phyloP scores from a whole-genome alignment of 2,113 vertebrate genomes.

The Istiophorus platypterus region DNA sequence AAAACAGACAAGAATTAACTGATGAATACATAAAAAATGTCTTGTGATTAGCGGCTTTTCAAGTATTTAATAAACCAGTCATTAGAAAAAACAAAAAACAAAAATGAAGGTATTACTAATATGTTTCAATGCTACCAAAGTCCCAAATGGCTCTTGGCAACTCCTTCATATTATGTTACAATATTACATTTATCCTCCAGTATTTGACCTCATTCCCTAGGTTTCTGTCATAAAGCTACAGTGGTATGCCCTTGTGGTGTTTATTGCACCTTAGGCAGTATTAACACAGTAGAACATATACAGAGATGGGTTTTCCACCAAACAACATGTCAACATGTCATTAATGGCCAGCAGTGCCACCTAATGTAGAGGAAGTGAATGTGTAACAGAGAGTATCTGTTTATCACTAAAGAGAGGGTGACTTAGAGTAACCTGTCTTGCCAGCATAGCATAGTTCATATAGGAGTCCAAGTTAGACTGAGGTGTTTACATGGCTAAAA shows the following conservation, averaged over 20 bases:
- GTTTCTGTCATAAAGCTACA: not conserved
- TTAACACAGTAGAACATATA: not conserved
- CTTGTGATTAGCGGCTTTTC: not conserved
- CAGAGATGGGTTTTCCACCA: not conserved
- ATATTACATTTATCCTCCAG: not conserved
- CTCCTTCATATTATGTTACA: not conserved
- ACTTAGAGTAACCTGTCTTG: not conserved
- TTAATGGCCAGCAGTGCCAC: conserved; percentile 31
- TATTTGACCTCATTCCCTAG: conserved; percentile 3
- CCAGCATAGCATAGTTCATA: not conserved
- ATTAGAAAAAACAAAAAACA: not conserved
- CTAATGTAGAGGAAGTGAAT: conserved; percentile 18
- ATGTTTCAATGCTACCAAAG: not conserved
- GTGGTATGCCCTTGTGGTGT: not conserved
- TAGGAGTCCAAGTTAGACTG: not conserved
- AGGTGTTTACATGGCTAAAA: not conserved
- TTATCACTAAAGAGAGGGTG: not conserved
- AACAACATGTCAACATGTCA: not conserved
- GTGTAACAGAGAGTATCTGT: not conserved
- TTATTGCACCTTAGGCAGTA: not conserved
- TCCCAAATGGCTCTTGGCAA: not conserved
- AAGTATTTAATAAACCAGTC: not conserved
- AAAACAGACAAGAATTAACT: conserved; percentile 18
- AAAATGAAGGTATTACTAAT: not conserved
- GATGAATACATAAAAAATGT: not conserved